phyloP scores from a whole-genome alignment of 2,113 vertebrate genomes.

The Crotalus horridus region DNA sequence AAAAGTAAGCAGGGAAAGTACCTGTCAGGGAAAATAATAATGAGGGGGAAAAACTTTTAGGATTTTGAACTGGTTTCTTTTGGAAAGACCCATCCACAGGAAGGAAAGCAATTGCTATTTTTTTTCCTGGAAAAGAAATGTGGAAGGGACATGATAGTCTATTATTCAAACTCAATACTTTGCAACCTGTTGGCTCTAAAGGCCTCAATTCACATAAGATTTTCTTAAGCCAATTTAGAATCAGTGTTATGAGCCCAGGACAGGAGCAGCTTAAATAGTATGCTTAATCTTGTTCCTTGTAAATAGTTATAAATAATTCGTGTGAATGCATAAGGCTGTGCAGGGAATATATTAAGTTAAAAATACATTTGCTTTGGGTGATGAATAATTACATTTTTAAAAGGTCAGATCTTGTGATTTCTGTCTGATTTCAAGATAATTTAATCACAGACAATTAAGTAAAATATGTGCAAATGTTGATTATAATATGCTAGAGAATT shows the following conservation, averaged over 20 bases:
- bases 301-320: conserved; percentile 23
- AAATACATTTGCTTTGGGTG: conserved; percentile 8
- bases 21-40: neutral
- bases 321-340: neutral
- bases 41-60: neutral
- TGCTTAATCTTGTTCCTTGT: neutral
- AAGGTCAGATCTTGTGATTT: conserved; percentile 8
- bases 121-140: neutral
- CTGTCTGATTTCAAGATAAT: neutral
- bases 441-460: neutral
- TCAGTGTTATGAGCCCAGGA: neutral
- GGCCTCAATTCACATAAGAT: neutral
- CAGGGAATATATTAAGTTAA: conserved; percentile 17
- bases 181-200: neutral
- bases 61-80: neutral
- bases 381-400: neutral
- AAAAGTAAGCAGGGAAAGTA: neutral
- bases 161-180: neutral
- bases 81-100: neutral
- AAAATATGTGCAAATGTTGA: neutral
- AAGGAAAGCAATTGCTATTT: neutral
- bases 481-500: neutral
- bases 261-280: neutral
- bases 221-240: neutral
- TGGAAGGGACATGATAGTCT: neutral